Conservation (phyloP, 2,888 invertebrate genomes). For the Spisula subtruncata region DNA sequence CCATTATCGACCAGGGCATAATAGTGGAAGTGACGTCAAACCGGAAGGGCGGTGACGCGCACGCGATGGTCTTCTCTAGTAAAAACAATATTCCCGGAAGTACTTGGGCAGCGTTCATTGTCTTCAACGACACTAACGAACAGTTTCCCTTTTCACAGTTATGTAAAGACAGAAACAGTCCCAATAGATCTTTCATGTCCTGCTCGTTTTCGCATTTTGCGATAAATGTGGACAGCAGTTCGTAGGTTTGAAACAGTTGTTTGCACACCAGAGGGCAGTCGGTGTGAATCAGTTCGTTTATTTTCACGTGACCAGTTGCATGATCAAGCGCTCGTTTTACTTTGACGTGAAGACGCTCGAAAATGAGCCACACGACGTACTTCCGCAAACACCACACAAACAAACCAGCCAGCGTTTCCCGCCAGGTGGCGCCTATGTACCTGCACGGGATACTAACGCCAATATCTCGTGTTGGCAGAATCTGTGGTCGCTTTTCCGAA, state of each 20-base stretch:
- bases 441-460: constrained; percentile 65
- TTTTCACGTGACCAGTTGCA: constrained; percentile 65
- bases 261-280: constrained; percentile 72
- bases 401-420: constrained; percentile 74
- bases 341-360: constrained; percentile 74
- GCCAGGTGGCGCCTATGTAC: constrained; percentile 75
- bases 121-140: constrained; percentile 67
- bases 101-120: constrained; percentile 69
- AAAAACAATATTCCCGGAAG: constrained; percentile 71
- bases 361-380: constrained; percentile 75
- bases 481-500: constrained; percentile 63
- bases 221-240: constrained; percentile 71
- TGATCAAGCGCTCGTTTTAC: constrained; percentile 71
- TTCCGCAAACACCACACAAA: constrained; percentile 75
- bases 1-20: constrained; percentile 76
- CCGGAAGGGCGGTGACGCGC: constrained; percentile 68
- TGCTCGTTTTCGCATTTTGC: constrained; percentile 76
- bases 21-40: constrained; percentile 72
- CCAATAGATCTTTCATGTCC: constrained; percentile 72
- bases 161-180: constrained; percentile 72
- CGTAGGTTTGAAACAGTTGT: constrained; percentile 71
- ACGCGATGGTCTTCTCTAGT: constrained; percentile 74
- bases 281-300: constrained; percentile 61
- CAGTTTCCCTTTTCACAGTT: constrained; percentile 70
- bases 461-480: constrained; percentile 63